Base-by-base conservation (phyloP, 2,797 vertebrate genomes). In the Sebastolobus altivelis region DNA sequence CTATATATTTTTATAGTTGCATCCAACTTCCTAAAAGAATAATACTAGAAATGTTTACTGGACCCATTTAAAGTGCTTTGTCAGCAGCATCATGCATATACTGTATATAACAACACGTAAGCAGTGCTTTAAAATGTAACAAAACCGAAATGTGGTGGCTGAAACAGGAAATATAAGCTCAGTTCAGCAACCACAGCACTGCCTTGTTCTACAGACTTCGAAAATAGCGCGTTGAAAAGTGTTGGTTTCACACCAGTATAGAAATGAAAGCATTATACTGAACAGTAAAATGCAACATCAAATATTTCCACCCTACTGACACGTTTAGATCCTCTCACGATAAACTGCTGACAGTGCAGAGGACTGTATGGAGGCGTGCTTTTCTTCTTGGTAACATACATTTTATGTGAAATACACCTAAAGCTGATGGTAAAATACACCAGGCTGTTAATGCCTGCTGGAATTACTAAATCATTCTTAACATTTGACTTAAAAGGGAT, bases 131-230 rank as follows among this genome's bases (percentile, higher is more conserved):
- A 40, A 66, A 52, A 65, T 18, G 2, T 5, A 66, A 18, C 54
- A 65, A 65, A 80, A 73, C 52, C 2, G 12, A 65, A 33, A 62
- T n/a, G 38, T 60, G 60, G 61, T 18, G 66, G 46, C 33, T 11
- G 20, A 65, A 79, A 72, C 75, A 81, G 78, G 78, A 87, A 81
- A 60, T 37, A 37, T 54, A 59, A n/a, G 25, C 12, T 54, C 5
- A 16, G 43, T 25, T 70, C 12, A 35, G 31, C 16, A 65, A 80
- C 69, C 73, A 62, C 77, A 67, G n/a, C 1, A 0, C 25, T 35
- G 63, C 3, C 0, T 56, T 29, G 35, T 35, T 60, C 54, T 35
- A 54, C 11, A 52, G 7, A 43, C n/a, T 69, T 68, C 43, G 27
- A 60, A 31, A 16, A 6, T 1, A 56, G 46, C 2, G 0, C 27